Conservation (phyloP, 2,797 vertebrate genomes). For the Erithacus rubecula region DNA sequence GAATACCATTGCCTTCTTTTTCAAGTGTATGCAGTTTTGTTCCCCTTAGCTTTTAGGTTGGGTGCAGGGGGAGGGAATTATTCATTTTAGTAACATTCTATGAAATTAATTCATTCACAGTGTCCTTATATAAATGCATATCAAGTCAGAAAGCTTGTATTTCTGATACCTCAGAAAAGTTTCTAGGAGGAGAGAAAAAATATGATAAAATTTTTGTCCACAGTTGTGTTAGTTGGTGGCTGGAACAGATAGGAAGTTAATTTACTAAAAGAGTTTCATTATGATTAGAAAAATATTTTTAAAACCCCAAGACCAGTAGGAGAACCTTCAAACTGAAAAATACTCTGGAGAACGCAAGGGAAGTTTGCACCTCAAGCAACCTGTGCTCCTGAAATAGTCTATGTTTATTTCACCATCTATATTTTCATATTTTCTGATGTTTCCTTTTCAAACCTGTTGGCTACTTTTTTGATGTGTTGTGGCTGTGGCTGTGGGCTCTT, state of each 20-base stretch:
- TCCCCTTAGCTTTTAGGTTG: neutral
- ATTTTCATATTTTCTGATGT: neutral
- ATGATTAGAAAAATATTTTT: neutral
- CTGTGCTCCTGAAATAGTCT: neutral
- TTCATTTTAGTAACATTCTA: neutral
- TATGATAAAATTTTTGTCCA: fast-evolving
- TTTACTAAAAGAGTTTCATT: neutral
- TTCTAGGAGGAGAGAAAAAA: neutral
- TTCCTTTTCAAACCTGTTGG: neutral
- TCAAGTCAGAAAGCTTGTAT: neutral
- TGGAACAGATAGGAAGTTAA: neutral
- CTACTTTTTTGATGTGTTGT: neutral
- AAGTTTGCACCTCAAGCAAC: neutral
- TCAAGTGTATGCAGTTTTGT: neutral
- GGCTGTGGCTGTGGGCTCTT: neutral
- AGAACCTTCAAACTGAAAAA: neutral
- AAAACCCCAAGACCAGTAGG: neutral
- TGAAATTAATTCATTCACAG: neutral
- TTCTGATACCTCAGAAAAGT: neutral
- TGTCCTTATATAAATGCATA: neutral
- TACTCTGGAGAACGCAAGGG: neutral
- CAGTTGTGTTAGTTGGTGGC: neutral
- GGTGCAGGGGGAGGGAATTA: fast-evolving
- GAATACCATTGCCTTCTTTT: neutral
- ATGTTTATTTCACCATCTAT: neutral